Evolutionary conservation across 2,888 invertebrate species (phyloP), one percentile per base, ranked within the genome.

Genomic region (Pterobdella sp.): DNA sequence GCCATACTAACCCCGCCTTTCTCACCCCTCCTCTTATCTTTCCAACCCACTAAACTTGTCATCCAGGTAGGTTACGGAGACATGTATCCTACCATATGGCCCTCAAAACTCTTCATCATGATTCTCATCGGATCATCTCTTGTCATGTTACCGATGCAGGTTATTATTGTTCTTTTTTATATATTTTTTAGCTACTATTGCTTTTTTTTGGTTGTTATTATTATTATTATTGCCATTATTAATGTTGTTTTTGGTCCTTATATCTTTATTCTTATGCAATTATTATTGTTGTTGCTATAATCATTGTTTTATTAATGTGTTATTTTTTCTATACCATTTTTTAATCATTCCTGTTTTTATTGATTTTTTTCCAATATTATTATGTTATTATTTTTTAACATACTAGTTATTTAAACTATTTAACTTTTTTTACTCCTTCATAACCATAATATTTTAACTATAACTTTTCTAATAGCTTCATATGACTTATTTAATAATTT

Each of bases 81-180:
- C 85, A 91, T 94, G 49, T 79, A 79, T 77, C 96, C 96, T 22
- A 96, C 96, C 85, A 95, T 95, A 82, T 97, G 96, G 95, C 94
- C 95, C 7, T 94, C 94, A 7, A 95, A 96, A 84, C 88, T 96
- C 35, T 96, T 91, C 85, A 96, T 97, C 92, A 92, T 96, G 81
- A 90, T 94, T 82, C 94, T 97, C 93, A 97, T 97, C 80, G 92
- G 93, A 83, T 93, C 94, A 37, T 95, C 95, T 4, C 88, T 97
- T 78, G 92, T 96, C 79, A 94, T 96, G 56, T 86, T 97, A 77
- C 97, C 97, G 22, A 94, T 94, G 37, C 96, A 97, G 90, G 94
- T 94, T 76, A 70, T 32, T 3, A 10, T 7, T 14, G 14, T 3
- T 49, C n/a, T n/a, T 14, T 49, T 49, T 49, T 14, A 18, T 49